Percentiles rank a stretch among this genome's conserved stretches.
These are phyloP conservation scores for Ctenomys sociabilis DNA, from an alignment of 2,113 vertebrate genomes.

Conservation along the genomic window DNA sequence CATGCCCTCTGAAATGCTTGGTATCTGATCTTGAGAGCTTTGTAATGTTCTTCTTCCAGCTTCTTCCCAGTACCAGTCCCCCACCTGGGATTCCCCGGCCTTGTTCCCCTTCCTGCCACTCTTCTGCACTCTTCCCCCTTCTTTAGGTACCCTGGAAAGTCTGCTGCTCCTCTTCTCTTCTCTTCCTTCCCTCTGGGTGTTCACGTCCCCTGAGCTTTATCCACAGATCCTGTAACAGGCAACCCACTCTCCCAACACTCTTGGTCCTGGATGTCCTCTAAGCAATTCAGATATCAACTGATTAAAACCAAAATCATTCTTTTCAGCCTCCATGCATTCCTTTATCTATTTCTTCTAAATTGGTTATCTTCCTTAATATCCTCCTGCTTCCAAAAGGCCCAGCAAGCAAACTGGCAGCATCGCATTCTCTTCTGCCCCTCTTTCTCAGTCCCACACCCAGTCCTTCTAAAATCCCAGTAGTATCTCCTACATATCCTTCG, in stretches of 20 bases:
- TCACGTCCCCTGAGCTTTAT: neutral
- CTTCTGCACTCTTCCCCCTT: too few relatives aligned
- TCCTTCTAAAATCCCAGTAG: neutral
- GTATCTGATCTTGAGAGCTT: too few relatives aligned
- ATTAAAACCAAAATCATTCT: neutral
- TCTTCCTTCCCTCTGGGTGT: neutral
- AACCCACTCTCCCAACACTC: neutral
- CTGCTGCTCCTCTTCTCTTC: neutral
- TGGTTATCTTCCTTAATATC: neutral
- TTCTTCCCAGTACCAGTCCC: neutral
- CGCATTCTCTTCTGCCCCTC: neutral
- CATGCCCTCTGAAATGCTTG: constrained; percentile 2
- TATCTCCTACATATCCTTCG: neutral
- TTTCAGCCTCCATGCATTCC: neutral
- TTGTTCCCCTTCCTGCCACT: neutral
- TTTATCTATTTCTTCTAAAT: neutral
- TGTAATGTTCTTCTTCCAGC: too few relatives aligned
- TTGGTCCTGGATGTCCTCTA: neutral
- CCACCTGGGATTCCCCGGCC: neutral
- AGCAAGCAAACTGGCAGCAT: neutral
- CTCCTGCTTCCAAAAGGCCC: neutral
- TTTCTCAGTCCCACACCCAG: neutral
- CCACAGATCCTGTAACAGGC: neutral
- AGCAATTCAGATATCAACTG: neutral
- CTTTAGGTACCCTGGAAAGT: neutral